Evolutionary conservation across 2,797 vertebrate genomes (phyloP), one percentile per base, ranked within the genome.

Genomic region (Gambelia wislizenii): DNA sequence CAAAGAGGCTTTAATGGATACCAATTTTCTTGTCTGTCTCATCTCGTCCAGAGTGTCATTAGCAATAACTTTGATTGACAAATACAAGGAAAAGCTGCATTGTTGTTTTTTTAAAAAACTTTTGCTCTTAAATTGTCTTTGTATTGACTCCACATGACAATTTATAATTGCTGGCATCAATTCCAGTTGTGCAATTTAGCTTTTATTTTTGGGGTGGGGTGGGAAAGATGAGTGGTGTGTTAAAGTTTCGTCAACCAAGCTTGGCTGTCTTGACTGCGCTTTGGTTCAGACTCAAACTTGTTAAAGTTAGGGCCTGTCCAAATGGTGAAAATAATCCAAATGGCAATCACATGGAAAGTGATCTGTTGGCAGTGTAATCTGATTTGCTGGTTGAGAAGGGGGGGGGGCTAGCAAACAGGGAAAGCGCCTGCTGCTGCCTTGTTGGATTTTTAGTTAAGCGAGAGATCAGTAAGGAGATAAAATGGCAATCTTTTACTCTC

Each of bases 21-120:
- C 36, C n/a, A 27, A 89, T 92, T 89, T 87, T 85, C 76, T 87
- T 92, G 82, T 91, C 49, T 87, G 0, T 89, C 87, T 59, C 74
- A 79, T 56, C 52, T 25, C 33, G 83, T 74, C 79, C 47, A 85
- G 89, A 92, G 64, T 90, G 91, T 85, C 70, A 25, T 52, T 54
- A 27, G 74, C 89, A 89, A 88, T 93, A 93, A 89, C 77, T 89
- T 42, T 87, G 89, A 90, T 89, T 85, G 79, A 87, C 14, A 16
- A 84, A 33, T 77, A 64, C 70, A 59, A 89, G 90, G 64, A 91
- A 67, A 92, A 77, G 78, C 91, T 44, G 42, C 59, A 81, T 79
- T 87, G 70, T 80, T 69, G n/a, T 59, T 87, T 81, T n/a, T 54
- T 87, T 33, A 80, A 72, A 70, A 87, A 81, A 74, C 89, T 92